Base-by-base conservation (phyloP, 2,113 vertebrate species). In the Andinoacara biseriatus region DNA sequence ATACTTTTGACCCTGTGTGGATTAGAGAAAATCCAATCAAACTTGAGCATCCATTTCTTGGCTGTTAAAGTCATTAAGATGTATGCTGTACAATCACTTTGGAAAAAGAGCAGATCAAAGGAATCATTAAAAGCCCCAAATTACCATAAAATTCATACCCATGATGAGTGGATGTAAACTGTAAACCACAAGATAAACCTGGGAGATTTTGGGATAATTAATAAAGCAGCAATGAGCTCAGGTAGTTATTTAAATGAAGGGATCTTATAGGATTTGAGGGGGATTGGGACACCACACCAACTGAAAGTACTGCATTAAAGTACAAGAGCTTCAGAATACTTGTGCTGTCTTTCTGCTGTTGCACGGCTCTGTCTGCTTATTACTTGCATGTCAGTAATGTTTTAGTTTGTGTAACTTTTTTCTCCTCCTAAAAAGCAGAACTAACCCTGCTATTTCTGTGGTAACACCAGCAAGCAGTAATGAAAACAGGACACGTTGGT, bases 401-500 rank as follows among this genome's bases (percentile, higher is more conserved):
- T 54, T 72, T 54, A 54, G 10, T 54, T 72, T 54, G 46, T 54
- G 43, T n/a, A 31, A n/a, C 46, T 72, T 0, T 72, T 72, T 18
- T 72, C 67, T 69, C 65, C 65, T 20, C 20, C 8, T 57, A n/a
- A 69, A 33, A 17, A 46, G 43, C 11, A 60, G 7, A 81, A 20
- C 14, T 20, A 18, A 65, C 52, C 26, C 26, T 20, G 7, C 35
- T 17, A 76, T 46, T 59, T 59, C 38, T 60, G 24, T 60, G 38
- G 58, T 77, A 43, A 58, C 22, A 49, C 13, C 26, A 40, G 29
- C 52, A 18, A 38, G 20, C 40, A 14, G 54, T 49, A 11, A 20
- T 43, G n/a, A 33, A 40, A 83, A 35, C 26, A 20, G 24, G 76
- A 87, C 82, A 87, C 83, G 80, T 80, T 18, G 83, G 26, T 79